Evolutionary conservation across 2,888 invertebrate species (phyloP).

Genomic region (Sabatieria punctata): DNA sequence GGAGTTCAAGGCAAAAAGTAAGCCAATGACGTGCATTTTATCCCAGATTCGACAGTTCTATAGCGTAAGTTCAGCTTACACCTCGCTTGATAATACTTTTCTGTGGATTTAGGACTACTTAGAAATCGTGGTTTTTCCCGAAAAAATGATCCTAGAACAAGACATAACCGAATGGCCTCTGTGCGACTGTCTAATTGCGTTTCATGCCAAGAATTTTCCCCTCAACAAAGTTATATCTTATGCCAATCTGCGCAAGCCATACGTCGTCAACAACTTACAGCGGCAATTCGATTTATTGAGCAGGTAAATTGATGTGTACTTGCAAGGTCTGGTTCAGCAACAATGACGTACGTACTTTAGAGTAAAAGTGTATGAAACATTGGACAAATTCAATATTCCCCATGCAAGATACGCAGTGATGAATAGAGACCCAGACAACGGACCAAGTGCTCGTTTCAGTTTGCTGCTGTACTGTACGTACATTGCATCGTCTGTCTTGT

Average conservation of each 20-base stretch:
- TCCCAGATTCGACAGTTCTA: slow-evolving; percentile 73
- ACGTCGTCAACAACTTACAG: slow-evolving; percentile 86
- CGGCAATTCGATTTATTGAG: slow-evolving; percentile 93
- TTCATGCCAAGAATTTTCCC: slow-evolving; percentile 55
- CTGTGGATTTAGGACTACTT: slow-evolving; percentile 65
- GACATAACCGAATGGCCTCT: slow-evolving; percentile 94
- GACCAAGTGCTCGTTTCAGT: too few relatives aligned
- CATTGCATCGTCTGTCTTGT: slow-evolving; percentile 26
- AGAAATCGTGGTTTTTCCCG: slow-evolving; percentile 77
- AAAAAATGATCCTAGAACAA: slow-evolving; percentile 79
- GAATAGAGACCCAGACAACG: too few relatives aligned
- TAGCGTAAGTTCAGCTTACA: not conserved
- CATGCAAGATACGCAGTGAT: slow-evolving; percentile 94
- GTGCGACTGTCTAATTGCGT: slow-evolving; percentile 88
- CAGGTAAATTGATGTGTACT: slow-evolving; percentile 30
- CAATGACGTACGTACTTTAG: slow-evolving; percentile 39
- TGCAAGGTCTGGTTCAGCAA: too few relatives aligned
- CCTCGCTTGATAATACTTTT: too few relatives aligned
- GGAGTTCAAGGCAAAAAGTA: slow-evolving; percentile 86
- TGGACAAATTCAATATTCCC: slow-evolving; percentile 83
- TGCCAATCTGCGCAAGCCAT: slow-evolving; percentile 72
- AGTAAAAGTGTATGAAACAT: slow-evolving; percentile 77
- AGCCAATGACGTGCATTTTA: slow-evolving; percentile 94
- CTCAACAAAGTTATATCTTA: slow-evolving; percentile 90
- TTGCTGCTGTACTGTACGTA: too few relatives aligned